Evolutionary conservation across 2,113 vertebrate genomes (phyloP).

Genomic region (Chaetorhynchus papuensis): DNA sequence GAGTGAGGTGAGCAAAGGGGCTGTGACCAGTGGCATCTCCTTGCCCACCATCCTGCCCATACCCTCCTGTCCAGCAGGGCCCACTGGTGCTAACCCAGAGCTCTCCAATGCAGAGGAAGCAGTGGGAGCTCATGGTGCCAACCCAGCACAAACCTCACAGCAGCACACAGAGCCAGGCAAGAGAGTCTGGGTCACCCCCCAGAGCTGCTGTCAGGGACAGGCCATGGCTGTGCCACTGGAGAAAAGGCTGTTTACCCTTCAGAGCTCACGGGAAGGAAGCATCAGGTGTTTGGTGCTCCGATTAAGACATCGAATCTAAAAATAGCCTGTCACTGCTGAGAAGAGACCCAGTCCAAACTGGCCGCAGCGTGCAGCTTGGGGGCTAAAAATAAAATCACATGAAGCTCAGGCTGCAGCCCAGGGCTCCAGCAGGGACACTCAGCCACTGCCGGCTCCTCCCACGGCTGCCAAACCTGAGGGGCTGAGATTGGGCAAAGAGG

Average conservation of each 20-base stretch:
- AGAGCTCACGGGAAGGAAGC: neutral
- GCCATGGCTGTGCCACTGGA: accelerated
- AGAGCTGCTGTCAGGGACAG: neutral
- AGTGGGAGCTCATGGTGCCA: accelerated
- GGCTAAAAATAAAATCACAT: slow-evolving; percentile 49
- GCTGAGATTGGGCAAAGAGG: neutral
- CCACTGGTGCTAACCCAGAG: accelerated
- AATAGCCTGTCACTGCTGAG: neutral
- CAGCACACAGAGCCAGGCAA: accelerated
- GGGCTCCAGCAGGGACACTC: neutral
- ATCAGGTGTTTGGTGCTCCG: neutral
- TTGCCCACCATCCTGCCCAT: neutral
- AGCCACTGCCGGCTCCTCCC: neutral
- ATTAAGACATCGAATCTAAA: neutral
- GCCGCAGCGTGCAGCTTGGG: neutral
- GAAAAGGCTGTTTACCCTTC: neutral
- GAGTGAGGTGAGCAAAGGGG: neutral
- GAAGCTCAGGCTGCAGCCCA: neutral
- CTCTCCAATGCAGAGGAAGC: accelerated
- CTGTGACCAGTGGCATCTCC: neutral
- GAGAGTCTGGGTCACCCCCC: too few species aligned
- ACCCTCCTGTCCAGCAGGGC: neutral
- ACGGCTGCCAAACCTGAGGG: accelerated
- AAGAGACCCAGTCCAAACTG: neutral
- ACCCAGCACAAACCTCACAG: neutral